Evolutionary conservation across 35 echinoderm and acorn worm species (phyloP).

Genomic region (Heliocidaris erythrogramma): DNA sequence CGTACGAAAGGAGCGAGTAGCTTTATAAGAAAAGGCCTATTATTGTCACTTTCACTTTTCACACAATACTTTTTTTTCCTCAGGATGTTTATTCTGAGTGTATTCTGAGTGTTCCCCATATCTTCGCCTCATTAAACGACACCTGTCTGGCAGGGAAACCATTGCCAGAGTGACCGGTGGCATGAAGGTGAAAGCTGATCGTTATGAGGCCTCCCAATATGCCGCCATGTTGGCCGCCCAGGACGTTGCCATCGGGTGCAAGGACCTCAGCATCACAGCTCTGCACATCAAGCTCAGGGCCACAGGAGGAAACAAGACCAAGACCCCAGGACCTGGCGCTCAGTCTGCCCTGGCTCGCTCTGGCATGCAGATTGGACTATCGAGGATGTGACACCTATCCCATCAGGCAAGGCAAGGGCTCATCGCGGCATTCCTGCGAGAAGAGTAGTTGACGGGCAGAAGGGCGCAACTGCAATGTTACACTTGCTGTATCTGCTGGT

Average conservation of each 20-base stretch:
- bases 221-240: slow-evolving; percentile 99
- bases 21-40: too few relatives aligned
- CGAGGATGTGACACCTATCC: slow-evolving; percentile 99
- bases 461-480: too few relatives aligned
- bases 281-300: slow-evolving; percentile 99
- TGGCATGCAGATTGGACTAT: slow-evolving; percentile 98
- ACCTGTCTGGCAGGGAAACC: slow-evolving; percentile 97
- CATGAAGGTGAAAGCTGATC: slow-evolving; percentile 99
- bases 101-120: too few relatives aligned
- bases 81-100: too few relatives aligned
- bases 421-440: too few relatives aligned
- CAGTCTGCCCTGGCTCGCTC: slow-evolving; percentile 92
- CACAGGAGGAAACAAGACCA: slow-evolving; percentile 99
- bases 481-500: too few relatives aligned
- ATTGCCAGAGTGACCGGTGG: slow-evolving; percentile 95
- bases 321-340: slow-evolving; percentile 96
- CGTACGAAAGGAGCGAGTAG: too few relatives aligned
- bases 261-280: slow-evolving; percentile 97
- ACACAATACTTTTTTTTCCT: too few relatives aligned
- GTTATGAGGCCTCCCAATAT: slow-evolving; percentile 96
- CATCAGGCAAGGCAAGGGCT: too few relatives aligned
- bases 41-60: too few relatives aligned
- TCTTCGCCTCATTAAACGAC: too few relatives aligned
- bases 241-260: slow-evolving; percentile 90
- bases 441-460: too few relatives aligned